phyloP scores from a whole-genome alignment of 2,888 invertebrate genomes.

The Strigamia maritima region DNA sequence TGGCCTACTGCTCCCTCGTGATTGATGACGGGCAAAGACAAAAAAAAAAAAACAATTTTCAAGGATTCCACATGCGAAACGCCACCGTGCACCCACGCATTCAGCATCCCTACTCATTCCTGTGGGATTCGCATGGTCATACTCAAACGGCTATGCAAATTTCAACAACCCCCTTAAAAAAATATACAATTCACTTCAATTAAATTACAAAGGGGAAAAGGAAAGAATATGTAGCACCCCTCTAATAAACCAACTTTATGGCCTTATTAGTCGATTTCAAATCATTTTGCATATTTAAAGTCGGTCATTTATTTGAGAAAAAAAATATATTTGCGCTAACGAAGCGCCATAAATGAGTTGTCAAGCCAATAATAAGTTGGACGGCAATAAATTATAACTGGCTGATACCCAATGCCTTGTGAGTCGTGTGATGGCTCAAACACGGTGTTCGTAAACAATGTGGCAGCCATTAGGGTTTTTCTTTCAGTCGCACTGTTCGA shows the following conservation, averaged over 20 bases:
- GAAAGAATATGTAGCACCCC: background rate
- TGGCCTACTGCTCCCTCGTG: constrained; percentile 19
- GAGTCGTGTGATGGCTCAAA: no score
- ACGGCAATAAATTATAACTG: no score
- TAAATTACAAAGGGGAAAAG: background rate
- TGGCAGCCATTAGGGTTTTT: no score
- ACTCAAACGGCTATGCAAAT: background rate
- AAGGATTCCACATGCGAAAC: background rate
- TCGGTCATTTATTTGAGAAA: background rate
- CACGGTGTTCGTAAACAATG: no score
- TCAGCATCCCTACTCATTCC: background rate
- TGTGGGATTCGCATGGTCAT: background rate
- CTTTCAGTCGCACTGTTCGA: no score
- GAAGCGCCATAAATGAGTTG: background rate
- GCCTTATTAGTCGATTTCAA: background rate
- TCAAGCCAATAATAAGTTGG: background rate
- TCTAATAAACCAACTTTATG: background rate
- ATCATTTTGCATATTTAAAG: background rate
- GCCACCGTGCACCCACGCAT: background rate
- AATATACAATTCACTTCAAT: background rate
- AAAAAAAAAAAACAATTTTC: constrained; percentile 2
- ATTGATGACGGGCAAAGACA: background rate
- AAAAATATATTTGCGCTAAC: background rate
- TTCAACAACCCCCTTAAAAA: background rate
- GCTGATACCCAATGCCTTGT: no score